These are phyloP conservation scores for Datnioides undecimradiatus DNA, from an alignment of 2,113 vertebrate genomes.

Conservation along the genomic window DNA sequence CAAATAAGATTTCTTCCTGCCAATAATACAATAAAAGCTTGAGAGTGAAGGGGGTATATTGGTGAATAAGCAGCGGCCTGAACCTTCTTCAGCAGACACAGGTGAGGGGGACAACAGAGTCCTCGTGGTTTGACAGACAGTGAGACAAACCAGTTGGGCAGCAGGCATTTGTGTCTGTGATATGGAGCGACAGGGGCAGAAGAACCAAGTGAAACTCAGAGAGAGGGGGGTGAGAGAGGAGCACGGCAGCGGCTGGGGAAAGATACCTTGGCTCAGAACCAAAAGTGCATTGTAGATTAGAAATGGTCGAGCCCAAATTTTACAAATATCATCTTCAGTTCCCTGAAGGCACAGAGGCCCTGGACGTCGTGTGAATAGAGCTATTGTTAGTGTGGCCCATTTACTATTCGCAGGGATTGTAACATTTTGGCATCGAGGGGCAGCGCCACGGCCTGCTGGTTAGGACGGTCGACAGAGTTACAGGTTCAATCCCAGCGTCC, in stretches of 20 bases:
- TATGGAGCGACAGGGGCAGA: slow-evolving; percentile 48
- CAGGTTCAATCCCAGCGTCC: background rate
- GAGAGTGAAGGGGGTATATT: background rate
- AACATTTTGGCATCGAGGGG: slow-evolving; percentile 25
- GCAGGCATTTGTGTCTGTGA: slow-evolving; percentile 55
- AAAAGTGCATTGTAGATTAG: slow-evolving; percentile 52
- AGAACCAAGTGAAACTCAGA: slow-evolving; percentile 34
- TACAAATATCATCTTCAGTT: slow-evolving; percentile 58
- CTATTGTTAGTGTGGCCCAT: slow-evolving; percentile 45
- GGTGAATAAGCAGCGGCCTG: background rate
- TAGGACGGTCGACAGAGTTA: slow-evolving; percentile 3
- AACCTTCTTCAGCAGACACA: slow-evolving; percentile 33
- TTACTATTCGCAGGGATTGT: slow-evolving; percentile 32
- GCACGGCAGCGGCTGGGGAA: slow-evolving; percentile 1
- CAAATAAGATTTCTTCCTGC: slow-evolving; percentile 19
- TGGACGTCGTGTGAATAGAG: slow-evolving; percentile 43
- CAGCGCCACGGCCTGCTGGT: background rate
- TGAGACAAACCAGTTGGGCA: slow-evolving; percentile 75
- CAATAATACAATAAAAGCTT: background rate
- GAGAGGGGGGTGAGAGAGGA: background rate
- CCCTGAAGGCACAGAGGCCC: slow-evolving; percentile 30
- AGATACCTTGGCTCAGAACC: slow-evolving; percentile 34
- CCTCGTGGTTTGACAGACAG: slow-evolving; percentile 56
- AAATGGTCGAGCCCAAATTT: slow-evolving; percentile 36
- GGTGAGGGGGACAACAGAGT: slow-evolving; percentile 59